Conservation (phyloP, 30 jellyfish, hydroid and myxozoan species). For the Pelagia noctiluca region DNA sequence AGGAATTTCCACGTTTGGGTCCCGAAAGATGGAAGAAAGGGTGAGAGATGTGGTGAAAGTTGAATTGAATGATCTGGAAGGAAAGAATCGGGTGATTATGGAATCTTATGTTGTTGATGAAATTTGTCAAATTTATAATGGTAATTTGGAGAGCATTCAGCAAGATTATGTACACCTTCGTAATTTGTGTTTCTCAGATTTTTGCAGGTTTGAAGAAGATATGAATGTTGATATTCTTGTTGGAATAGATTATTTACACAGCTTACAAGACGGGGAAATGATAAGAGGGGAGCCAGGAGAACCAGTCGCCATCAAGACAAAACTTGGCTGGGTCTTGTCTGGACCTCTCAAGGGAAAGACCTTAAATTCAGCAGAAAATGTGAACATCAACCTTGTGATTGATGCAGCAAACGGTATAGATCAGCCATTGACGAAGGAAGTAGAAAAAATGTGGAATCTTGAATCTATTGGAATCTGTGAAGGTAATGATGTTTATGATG, state of each 20-base stretch:
- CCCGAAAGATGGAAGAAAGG: conserved; percentile 30
- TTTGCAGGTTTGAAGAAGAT: conserved; percentile 25
- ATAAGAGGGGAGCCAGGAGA: conserved; percentile 55
- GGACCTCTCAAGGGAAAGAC: too few species aligned
- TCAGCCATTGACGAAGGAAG: too few species aligned
- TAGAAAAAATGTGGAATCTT: too few species aligned
- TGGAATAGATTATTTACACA: conserved; percentile 32
- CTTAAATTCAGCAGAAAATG: conserved; percentile 17
- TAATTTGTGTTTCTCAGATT: conserved; percentile 59
- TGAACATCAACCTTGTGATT: too few species aligned
- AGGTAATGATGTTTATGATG: too few species aligned
- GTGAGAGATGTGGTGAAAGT: conserved; percentile 50
- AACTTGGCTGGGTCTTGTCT: conserved; percentile 38
- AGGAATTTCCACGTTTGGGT: conserved; percentile 48
- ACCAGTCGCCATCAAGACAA: conserved; percentile 45
- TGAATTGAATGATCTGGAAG: conserved; percentile 14
- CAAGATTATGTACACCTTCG: conserved; percentile 26
- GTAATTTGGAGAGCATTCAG: neutral
- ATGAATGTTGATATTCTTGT: conserved; percentile 34
- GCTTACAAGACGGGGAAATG: conserved; percentile 12
- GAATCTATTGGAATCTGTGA: too few species aligned
- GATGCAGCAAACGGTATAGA: too few species aligned
- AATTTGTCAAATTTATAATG: conserved; percentile 26
- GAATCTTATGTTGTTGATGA: conserved; percentile 41
- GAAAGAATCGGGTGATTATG: conserved; percentile 4